These are phyloP conservation scores for Toxonevra muliebris DNA, from an alignment of 2,888 invertebrate genomes.

Conservation along the genomic window DNA sequence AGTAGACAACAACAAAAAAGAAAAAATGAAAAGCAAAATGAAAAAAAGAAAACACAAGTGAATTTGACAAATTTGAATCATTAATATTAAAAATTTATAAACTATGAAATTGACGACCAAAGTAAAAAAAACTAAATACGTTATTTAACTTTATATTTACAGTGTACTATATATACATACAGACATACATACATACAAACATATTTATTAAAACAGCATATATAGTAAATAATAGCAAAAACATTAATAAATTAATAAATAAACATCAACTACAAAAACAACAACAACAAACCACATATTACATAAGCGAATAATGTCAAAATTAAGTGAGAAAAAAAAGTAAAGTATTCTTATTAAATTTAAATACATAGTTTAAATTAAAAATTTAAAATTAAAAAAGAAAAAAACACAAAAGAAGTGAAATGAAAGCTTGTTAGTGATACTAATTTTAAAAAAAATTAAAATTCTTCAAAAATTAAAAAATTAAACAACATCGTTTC, in stretches of 20 bases:
- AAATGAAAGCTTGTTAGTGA: constrained; percentile 63
- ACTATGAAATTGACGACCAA: too few relatives aligned
- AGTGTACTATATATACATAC: not conserved
- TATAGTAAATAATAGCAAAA: too few relatives aligned
- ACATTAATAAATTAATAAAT: too few relatives aligned
- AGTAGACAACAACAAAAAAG: constrained; percentile 23
- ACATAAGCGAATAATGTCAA: not conserved
- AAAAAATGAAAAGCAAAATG: constrained; percentile 14
- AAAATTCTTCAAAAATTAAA: constrained; percentile 21
- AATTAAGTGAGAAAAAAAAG: not conserved
- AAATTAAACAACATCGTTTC: constrained; percentile 22
- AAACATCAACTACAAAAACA: not conserved
- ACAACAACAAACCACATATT: not conserved
- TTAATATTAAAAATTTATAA: too few relatives aligned
- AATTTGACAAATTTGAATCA: too few relatives aligned
- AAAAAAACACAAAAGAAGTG: constrained; percentile 29
- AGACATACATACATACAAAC: not conserved
- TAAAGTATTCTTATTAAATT: too few relatives aligned
- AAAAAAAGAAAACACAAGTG: constrained; percentile 19
- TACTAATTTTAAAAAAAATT: constrained; percentile 62
- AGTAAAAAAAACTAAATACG: too few relatives aligned
- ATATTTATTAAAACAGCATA: not conserved
- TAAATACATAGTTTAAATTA: constrained; percentile 41
- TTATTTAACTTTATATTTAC: not conserved
- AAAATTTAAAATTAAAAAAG: constrained; percentile 4